Evolutionary conservation across 2,113 vertebrate genomes (phyloP), one percentile per base, ranked within the genome.

Genomic region (Bettongia penicillata): DNA sequence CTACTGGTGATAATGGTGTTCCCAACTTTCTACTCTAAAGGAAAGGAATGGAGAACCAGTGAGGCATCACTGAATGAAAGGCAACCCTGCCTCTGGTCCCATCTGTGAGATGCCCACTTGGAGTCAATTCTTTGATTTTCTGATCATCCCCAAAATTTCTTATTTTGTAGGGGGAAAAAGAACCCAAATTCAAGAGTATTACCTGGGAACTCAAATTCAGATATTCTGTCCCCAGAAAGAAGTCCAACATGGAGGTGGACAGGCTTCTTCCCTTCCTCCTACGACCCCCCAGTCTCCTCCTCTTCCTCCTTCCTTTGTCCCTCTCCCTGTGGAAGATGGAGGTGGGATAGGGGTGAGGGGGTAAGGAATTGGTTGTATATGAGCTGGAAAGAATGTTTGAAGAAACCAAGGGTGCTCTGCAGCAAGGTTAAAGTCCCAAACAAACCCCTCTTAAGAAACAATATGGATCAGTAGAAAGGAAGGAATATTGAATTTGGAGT

Each of bases 341-440:
- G 97, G 2, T 93, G 68, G 92, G 90, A 97, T 8, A 97, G 96
- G 94, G 96, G 48, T 48, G 48, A 48, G 10, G 91, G n/a, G 24
- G 93, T 52, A 92, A 91, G 97, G 89, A 97, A 26, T 93, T 93
- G 94, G 91, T 93, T 94, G 94, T 91, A 91, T 98, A 93, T 96
- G 97, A 98, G 96, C 97, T 97, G 95, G 96, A 91, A 90, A 92
- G 93, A 89, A 95, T 97, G 96, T 98, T 97, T 98, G 98, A 98
- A 98, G 98, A 98, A 98, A 97, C n/a, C n/a, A 97, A 98, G 98
- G 97, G 97, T 98, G 97, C 95, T 97, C 97, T 96, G 97, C 95
- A 97, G 98, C 89, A 97, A 98, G 98, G 98, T 98, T 98, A 98
- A 98, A 99, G 97, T 96, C 96, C 96, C 97, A 96, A 97, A 97